These are phyloP conservation scores for Misgurnus mizolepis DNA, from an alignment of 2,113 vertebrate genomes.

Conservation along the genomic window DNA sequence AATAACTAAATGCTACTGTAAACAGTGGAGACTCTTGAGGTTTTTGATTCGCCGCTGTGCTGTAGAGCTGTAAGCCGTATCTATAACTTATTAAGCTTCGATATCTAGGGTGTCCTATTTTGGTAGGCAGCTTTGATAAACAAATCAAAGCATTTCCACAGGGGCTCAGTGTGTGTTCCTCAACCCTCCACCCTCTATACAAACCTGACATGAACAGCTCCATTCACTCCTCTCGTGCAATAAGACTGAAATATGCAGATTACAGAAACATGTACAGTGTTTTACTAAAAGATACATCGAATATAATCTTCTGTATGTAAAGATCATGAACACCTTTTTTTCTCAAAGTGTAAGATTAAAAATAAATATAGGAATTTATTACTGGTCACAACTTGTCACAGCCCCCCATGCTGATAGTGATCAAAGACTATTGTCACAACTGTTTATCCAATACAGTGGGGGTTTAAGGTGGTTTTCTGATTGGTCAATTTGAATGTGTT, in stretches of 20 bases:
- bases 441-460: no score
- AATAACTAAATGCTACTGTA: slow-evolving; percentile 1
- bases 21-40: neutral
- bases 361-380: no score
- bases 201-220: slow-evolving; percentile 8
- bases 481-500: no score
- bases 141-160: slow-evolving; percentile 36
- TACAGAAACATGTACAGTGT: neutral
- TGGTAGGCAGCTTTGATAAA: slow-evolving; percentile 48
- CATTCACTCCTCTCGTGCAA: slow-evolving; percentile 6
- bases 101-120: slow-evolving; percentile 54
- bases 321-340: no score
- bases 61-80: slow-evolving; percentile 31
- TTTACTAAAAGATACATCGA: neutral
- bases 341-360: no score
- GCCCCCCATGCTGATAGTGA: no score
- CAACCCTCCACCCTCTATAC: slow-evolving; percentile 8
- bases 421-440: no score
- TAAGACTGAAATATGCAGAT: neutral
- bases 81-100: slow-evolving; percentile 37
- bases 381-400: no score
- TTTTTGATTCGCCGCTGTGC: slow-evolving; percentile 12
- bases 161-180: slow-evolving; percentile 10
- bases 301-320: neutral
- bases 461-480: no score